Base-by-base conservation (phyloP, 2,888 invertebrate species). In the Protonemura montana region DNA sequence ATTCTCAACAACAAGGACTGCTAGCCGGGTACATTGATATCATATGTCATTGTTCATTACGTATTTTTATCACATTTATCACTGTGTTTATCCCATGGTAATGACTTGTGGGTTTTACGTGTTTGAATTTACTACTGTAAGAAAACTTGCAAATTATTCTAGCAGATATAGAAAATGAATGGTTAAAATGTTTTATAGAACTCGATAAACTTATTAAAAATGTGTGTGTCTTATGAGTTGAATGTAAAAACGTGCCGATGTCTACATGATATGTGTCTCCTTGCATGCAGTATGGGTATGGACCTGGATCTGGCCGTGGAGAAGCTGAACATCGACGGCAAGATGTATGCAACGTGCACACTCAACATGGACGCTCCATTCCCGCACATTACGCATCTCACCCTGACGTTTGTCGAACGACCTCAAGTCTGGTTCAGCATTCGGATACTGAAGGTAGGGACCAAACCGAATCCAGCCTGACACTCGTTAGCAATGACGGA, bases 341-440 rank as follows among this genome's bases (percentile, higher is more conserved):
- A 91, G 76, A 89, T 93, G 59, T 91, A 92, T 85, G 90, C 92
- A 30, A 91, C 92, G 16, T 88, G 92, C 27, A 91, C 92, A 29
- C 89, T 93, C 87, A 92, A 92, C 88, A 91, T 92, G 89, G 91
- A 91, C 87, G 91, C 92, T 0, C 92, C 93, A 29, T 93, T 93
- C 89, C 93, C 93, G 10, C 93, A 93, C 89, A 90, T 93, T 88
- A 91, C 92, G 85, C 91, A 91, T 76, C 90, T 92, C 76, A 91
- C 92, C 85, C 88, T 93, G 86, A 92, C 92, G 77, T 93, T 93
- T 89, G 88, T 91, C 84, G 92, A 93, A 89, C 92, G 91, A 90
- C 93, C 93, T 42, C 92, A 93, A 87, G 92, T 93, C 29, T 92
- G 92, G 91, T 93, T 93, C 90, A 92, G 92, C 89, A 91, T 93